Evolutionary conservation across 2,797 vertebrate genomes (phyloP).

Genomic region (Enteromius unitaeniatus): DNA sequence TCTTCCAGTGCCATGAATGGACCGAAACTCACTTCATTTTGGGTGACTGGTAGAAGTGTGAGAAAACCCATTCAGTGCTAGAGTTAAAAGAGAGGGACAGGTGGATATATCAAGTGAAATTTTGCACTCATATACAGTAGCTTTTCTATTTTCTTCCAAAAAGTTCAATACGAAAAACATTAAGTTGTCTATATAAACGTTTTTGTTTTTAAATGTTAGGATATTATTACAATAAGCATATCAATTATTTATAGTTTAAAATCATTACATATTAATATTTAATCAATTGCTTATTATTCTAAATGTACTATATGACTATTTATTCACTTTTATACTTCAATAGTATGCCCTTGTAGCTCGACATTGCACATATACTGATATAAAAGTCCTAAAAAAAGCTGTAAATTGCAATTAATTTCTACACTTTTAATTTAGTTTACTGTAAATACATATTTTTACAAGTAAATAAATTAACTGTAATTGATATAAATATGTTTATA

Average conservation of each 20-base stretch:
- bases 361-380: neutral
- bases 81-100: conserved; percentile 7
- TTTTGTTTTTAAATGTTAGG: neutral
- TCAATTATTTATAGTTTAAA: neutral
- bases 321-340: neutral
- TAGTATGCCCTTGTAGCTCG: neutral
- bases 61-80: conserved; percentile 12
- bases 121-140: neutral
- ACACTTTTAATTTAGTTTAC: neutral
- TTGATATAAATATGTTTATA: neutral
- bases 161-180: neutral
- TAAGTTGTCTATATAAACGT: neutral
- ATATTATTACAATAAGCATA: neutral
- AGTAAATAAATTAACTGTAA: neutral
- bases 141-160: neutral
- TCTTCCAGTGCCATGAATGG: conserved; percentile 41
- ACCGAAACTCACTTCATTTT: conserved; percentile 48
- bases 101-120: neutral
- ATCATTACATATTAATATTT: neutral
- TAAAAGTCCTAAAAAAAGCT: neutral
- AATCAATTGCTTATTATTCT: neutral
- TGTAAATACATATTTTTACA: neutral
- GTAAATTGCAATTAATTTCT: neutral
- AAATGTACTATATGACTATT: neutral
- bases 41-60: conserved; percentile 30